Base-by-base conservation (phyloP, 2,113 vertebrate species). In the Alethe diademata region DNA sequence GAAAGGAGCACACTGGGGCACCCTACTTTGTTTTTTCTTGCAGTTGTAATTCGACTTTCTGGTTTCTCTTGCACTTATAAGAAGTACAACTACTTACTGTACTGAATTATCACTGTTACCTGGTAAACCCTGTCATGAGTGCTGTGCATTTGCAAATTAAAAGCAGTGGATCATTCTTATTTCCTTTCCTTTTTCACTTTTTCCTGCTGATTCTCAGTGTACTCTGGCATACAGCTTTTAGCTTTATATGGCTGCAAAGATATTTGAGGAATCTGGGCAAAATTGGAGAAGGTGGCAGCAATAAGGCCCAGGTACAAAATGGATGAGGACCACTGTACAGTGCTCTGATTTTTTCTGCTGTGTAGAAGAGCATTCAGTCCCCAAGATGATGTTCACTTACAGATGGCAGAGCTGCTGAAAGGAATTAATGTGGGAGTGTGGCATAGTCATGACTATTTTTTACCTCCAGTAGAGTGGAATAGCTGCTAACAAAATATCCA, bases 361-460 rank as follows among this genome's bases (percentile, higher is more conserved):
- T 45, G 15, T 64, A 43, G 33, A 85, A 81, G 45, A 82, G 15
- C 5, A 20, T 71, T 92, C 25, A 61, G 0, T 56, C 22, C 25
- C n/a, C 26, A 16, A 66, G 65, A 62, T 42, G 28, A 19, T 67
- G 64, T 56, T 81, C 26, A 70, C 23, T 65, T 86, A 45, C 5
- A 72, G 74, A 54, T 88, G 67, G 67, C 42, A 90, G 54, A 78
- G 57, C 8, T 90, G 23, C 50, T 94, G 70, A 90, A 92, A 90
- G 28, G 40, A 79, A 42, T 93, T 79, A 11, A 57, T 62, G 71
- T 90, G 42, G 93, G 86, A 90, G 38, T 58, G 19, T 83, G 78
- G 67, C 62, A 40, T n/a, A 88, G n/a, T 76, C 88, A 45, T 72
- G 38, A 85, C 73, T 94, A 70, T 83, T 92, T 88, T 95, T 96